Evolutionary conservation across 1,140 invertebrate species (phyloP).

Genomic region (Drosophila sproati): DNA sequence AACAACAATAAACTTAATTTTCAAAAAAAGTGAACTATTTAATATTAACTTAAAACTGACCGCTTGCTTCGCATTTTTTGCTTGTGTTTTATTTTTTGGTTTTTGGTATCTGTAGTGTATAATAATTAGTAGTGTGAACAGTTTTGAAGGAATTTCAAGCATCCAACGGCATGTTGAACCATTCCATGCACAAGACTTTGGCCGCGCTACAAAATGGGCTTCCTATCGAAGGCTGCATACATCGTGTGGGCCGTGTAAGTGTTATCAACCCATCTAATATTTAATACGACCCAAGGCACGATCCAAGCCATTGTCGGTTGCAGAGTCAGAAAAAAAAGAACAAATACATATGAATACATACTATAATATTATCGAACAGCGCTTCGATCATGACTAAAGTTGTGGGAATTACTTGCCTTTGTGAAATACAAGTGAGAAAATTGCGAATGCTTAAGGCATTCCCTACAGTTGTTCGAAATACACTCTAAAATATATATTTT

Average conservation of each 20-base stretch:
- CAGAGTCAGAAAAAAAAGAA: conserved; percentile 15
- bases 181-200: conserved; percentile 47
- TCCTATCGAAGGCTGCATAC: conserved; percentile 89
- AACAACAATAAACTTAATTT: background rate
- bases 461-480: background rate
- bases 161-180: conserved; percentile 58
- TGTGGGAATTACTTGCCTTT: conserved; percentile 31
- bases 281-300: too few species aligned
- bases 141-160: conserved; percentile 18
- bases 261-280: background rate
- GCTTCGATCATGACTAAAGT: conserved; percentile 30
- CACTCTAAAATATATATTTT: too few species aligned
- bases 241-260: conserved; percentile 91
- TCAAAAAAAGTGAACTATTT: conserved; percentile 14
- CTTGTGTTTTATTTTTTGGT: background rate
- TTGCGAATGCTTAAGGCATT: conserved; percentile 1
- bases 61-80: conserved; percentile 13
- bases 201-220: conserved; percentile 86
- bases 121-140: conserved; percentile 14
- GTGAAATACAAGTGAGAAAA: conserved; percentile 22
- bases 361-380: background rate
- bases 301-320: conserved; percentile 8
- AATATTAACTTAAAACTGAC: conserved; percentile 21
- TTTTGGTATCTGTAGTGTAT: background rate
- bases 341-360: background rate